These are phyloP conservation scores for Pristis pectinata DNA, from an alignment of 2,797 vertebrate species.

Conservation along the genomic window DNA sequence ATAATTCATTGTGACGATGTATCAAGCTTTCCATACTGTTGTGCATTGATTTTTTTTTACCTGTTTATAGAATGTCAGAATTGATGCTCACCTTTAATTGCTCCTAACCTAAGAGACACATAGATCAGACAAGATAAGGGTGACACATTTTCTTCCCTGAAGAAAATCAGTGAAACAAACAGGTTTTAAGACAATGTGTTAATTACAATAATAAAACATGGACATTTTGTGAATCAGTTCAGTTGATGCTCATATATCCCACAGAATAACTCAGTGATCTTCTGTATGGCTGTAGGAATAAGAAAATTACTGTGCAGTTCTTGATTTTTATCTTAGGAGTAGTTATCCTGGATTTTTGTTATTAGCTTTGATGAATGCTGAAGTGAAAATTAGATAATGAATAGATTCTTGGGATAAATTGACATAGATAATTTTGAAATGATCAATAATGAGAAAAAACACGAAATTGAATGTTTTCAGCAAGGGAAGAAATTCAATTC, in stretches of 20 bases:
- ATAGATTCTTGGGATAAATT: background rate
- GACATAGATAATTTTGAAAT: background rate
- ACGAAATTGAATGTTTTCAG: background rate
- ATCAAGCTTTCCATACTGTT: background rate
- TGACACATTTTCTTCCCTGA: no score
- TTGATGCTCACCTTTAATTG: no score
- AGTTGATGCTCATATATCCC: background rate
- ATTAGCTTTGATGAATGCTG: background rate
- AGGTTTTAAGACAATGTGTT: no score
- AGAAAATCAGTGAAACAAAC: no score
- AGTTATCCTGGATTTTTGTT: background rate
- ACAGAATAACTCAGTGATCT: background rate
- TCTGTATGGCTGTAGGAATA: background rate
- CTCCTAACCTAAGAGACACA: no score
- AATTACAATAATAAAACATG: background rate
- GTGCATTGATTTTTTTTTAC: background rate
- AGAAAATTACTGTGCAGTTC: background rate
- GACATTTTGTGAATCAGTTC: background rate
- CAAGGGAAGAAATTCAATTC: background rate
- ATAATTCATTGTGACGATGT: background rate
- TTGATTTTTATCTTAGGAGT: background rate
- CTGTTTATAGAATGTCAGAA: no score
- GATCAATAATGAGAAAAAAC: background rate
- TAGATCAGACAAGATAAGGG: no score
- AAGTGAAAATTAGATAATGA: background rate